These are phyloP conservation scores for Potamarius usumacintae DNA, from an alignment of 2,113 vertebrate species.

Conservation along the genomic window DNA sequence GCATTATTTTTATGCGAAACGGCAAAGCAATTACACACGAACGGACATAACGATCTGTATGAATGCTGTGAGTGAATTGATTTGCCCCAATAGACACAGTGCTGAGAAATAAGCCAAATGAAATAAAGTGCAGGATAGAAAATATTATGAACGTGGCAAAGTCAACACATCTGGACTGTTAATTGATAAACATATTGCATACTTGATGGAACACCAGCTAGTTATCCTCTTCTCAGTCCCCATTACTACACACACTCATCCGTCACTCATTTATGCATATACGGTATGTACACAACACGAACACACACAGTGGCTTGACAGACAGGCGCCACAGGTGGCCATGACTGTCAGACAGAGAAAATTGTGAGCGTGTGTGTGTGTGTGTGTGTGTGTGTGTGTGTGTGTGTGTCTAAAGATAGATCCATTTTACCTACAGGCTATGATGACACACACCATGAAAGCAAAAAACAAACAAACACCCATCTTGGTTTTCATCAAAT, in stretches of 20 bases:
- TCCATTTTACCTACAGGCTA: constrained; percentile 22
- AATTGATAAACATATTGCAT: background rate
- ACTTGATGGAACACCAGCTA: background rate
- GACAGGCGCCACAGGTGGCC: constrained; percentile 40
- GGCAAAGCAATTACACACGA: constrained; percentile 9
- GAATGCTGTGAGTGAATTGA: background rate
- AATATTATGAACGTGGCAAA: background rate
- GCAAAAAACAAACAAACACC: background rate
- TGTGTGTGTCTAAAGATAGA: constrained; percentile 39
- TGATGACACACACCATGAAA: constrained; percentile 21
- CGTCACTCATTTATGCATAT: background rate
- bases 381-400: background rate
- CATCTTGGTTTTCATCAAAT: constrained; percentile 22
- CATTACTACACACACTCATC: background rate
- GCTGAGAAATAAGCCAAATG: background rate
- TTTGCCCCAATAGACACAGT: background rate
- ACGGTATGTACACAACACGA: background rate
- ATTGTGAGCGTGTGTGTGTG: background rate
- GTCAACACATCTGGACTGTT: background rate
- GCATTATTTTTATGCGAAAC: background rate
- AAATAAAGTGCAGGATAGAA: background rate
- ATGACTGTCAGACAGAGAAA: constrained; percentile 31
- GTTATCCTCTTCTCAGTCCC: background rate
- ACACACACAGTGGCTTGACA: constrained; percentile 6
- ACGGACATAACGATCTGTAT: background rate